phyloP scores from a whole-genome alignment of 2,797 vertebrate species.

The Gymnoscopelus braueri region DNA sequence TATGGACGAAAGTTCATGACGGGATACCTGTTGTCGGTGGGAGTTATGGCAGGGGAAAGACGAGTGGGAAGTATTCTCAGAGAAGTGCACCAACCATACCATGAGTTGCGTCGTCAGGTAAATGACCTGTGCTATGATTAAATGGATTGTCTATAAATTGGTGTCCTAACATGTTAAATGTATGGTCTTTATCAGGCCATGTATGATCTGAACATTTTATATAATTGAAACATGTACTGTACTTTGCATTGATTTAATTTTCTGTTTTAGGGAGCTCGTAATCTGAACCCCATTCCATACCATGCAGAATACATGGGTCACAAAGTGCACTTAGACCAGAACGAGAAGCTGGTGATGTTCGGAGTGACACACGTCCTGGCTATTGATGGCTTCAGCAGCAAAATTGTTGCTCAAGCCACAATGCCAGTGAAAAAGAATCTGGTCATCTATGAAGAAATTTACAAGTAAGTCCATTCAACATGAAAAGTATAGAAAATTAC shows the following conservation, averaged over 20 bases:
- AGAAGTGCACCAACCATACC: slow-evolving; percentile 22
- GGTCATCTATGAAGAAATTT: too few species aligned
- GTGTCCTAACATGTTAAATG: neutral
- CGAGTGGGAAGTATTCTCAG: slow-evolving; percentile 24
- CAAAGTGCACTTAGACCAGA: slow-evolving; percentile 31
- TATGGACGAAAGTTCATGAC: too few species aligned
- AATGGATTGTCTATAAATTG: neutral
- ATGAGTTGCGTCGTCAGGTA: slow-evolving; percentile 14
- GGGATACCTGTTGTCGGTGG: slow-evolving; percentile 18
- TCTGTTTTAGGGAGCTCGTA: slow-evolving; percentile 7
- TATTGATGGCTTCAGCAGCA: too few species aligned
- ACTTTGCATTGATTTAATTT: slow-evolving; percentile 7
- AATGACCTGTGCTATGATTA: neutral
- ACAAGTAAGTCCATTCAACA: too few species aligned
- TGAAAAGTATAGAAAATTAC: too few species aligned
- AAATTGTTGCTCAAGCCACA: too few species aligned
- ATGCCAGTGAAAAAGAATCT: too few species aligned
- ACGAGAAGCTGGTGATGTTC: too few species aligned
- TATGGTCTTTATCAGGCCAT: neutral
- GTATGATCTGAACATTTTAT: neutral
- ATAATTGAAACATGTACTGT: neutral
- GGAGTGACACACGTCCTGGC: too few species aligned
- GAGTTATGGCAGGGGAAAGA: slow-evolving; percentile 21
- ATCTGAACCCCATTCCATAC: slow-evolving; percentile 26
- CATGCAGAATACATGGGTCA: slow-evolving; percentile 29